Conservation (phyloP, 2,797 vertebrate genomes). For the Anableps anableps region DNA sequence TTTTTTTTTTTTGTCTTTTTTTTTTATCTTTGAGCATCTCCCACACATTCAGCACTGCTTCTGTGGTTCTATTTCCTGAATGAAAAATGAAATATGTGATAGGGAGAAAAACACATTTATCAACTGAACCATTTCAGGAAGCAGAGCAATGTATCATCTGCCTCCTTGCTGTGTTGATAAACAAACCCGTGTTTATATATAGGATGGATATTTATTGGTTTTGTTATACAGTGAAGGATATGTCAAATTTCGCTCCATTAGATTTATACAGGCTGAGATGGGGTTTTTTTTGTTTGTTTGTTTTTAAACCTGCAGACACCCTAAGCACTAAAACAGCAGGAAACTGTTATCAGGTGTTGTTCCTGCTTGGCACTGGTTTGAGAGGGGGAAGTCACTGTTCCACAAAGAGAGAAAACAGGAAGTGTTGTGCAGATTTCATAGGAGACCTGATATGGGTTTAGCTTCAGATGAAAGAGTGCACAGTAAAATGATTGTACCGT, state of each 20-base stretch:
- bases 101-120: constrained; percentile 40
- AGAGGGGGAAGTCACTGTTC: constrained; percentile 6
- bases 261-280: background rate
- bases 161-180: constrained; percentile 37
- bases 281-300: background rate
- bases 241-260: background rate
- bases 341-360: constrained; percentile 21
- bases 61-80: constrained; percentile 38
- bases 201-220: constrained; percentile 23
- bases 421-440: constrained; percentile 14
- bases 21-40: constrained; percentile 23
- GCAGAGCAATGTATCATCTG: constrained; percentile 24
- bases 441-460: background rate
- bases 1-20: constrained; percentile 40
- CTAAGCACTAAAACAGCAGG: constrained; percentile 6
- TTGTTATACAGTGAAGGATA: constrained; percentile 6
- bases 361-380: background rate
- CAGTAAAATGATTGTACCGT: background rate
- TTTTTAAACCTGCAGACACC: background rate
- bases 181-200: constrained; percentile 20
- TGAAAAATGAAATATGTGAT: constrained; percentile 44
- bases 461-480: background rate
- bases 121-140: constrained; percentile 44
- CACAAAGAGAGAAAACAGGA: constrained; percentile 29
- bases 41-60: constrained; percentile 9